Conservation (phyloP, 2,113 vertebrate species). For the Microcebus lehilahytsara region DNA sequence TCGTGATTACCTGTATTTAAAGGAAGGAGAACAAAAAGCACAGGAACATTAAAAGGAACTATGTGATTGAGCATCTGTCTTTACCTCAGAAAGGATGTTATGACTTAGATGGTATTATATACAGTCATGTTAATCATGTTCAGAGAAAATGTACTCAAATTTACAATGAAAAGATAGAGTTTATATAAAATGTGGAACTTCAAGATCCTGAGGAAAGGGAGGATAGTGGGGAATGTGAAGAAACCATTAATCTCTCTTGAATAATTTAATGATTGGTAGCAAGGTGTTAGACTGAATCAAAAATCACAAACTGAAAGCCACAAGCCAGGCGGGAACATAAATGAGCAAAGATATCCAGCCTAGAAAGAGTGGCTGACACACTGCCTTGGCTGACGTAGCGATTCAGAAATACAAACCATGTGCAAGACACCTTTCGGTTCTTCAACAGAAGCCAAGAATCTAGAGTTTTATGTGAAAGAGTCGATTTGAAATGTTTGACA, state of each 20-base stretch:
- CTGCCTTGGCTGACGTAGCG: too few relatives aligned
- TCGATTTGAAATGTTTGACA: neutral
- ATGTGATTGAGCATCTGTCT: neutral
- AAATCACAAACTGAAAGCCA: neutral
- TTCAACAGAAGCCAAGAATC: neutral
- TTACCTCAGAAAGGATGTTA: neutral
- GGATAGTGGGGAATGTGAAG: neutral
- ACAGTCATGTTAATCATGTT: neutral
- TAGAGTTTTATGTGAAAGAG: neutral
- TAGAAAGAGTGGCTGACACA: neutral
- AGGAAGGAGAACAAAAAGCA: neutral
- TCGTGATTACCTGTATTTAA: neutral
- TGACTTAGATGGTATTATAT: neutral
- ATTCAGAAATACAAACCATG: neutral
- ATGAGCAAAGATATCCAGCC: neutral
- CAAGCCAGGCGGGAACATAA: neutral
- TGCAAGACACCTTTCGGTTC: neutral
- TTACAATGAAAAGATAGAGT: neutral
- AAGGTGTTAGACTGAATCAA: neutral
- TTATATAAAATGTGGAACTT: neutral
- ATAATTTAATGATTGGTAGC: neutral
- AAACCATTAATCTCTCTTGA: neutral
- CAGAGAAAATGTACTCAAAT: neutral
- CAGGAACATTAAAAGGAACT: neutral
- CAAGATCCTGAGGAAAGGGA: neutral